Percentiles rank a stretch among this genome's conserved stretches.
phyloP scores from a whole-genome alignment of 2,113 vertebrate species.

The Oreochromis tanganicae region DNA sequence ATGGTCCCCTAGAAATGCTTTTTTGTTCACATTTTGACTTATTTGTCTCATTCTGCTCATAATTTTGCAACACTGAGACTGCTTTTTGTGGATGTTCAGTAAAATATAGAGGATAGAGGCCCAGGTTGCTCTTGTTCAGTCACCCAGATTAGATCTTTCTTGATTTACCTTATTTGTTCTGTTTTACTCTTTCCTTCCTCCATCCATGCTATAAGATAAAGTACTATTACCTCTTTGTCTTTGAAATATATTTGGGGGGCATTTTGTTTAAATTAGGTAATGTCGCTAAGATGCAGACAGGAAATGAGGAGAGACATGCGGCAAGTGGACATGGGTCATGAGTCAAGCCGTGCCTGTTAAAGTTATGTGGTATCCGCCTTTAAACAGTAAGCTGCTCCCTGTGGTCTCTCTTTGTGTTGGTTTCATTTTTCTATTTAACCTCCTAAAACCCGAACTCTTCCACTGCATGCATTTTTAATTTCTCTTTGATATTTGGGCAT shows the following conservation, averaged over 20 bases:
- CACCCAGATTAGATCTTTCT: background rate
- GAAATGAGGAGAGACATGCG: background rate
- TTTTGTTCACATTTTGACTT: background rate
- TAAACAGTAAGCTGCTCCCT: background rate
- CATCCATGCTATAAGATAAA: background rate
- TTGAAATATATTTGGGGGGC: background rate
- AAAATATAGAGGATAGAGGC: background rate
- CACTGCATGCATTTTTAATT: no score
- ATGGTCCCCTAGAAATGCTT: accelerated
- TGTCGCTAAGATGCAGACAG: background rate
- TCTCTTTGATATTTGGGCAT: no score
- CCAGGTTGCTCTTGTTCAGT: background rate
- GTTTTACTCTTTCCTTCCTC: background rate
- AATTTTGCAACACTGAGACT: background rate
- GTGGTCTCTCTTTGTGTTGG: background rate
- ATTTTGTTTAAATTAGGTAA: background rate
- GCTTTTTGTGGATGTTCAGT: background rate
- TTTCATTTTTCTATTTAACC: background rate
- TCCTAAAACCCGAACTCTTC: no score
- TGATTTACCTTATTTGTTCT: background rate
- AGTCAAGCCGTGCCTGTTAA: background rate
- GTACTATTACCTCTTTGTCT: background rate
- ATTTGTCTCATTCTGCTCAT: background rate
- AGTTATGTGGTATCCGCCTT: background rate
- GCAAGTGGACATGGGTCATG: background rate